Conservation (phyloP, 2,888 invertebrate species). For the Microctonus hyperodae region DNA sequence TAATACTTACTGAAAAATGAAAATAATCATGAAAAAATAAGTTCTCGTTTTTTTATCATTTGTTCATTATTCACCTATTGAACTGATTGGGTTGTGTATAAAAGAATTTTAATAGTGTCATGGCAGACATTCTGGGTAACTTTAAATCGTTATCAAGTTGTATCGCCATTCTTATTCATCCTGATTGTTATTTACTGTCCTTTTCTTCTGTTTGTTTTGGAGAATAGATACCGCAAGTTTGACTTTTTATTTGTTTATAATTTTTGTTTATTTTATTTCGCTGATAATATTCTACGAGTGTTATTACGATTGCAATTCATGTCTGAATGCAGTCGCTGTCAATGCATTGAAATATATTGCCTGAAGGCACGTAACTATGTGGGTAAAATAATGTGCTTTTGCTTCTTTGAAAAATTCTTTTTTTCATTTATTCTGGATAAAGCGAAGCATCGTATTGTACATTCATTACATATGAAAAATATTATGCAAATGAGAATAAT, state of each 20-base stretch:
- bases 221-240: constrained; percentile 27
- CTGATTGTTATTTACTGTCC: neutral
- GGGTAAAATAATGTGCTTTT: neutral
- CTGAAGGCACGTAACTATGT: neutral
- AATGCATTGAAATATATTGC: no score
- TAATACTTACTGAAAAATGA: no score
- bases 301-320: neutral
- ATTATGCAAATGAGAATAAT: no score
- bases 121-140: neutral
- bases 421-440: neutral
- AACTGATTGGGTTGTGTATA: neutral
- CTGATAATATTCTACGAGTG: neutral
- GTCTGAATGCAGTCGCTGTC: no score
- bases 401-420: neutral
- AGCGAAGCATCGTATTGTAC: neutral
- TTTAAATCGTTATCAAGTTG: constrained; percentile 7
- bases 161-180: neutral
- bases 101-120: neutral
- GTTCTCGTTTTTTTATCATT: neutral
- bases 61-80: neutral
- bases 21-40: no score
- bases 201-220: neutral
- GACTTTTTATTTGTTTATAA: no score
- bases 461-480: no score
- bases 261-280: no score